phyloP scores from a whole-genome alignment of 1,140 invertebrate genomes.

The Aphidius ervi region DNA sequence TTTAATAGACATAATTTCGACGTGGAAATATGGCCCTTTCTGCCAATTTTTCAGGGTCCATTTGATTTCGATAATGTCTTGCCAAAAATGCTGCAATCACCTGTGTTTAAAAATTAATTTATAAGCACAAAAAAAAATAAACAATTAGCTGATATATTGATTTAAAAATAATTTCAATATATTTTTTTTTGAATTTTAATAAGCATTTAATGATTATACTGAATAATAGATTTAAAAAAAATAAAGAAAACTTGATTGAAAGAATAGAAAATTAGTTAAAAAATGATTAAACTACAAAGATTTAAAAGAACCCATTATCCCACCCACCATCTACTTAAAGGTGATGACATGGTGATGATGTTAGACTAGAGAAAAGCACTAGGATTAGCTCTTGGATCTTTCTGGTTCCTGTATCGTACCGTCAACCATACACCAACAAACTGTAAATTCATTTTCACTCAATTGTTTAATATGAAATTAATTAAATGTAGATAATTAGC shows the following conservation, averaged over 20 bases:
- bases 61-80: constrained; percentile 69
- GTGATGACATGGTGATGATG: constrained; percentile 48
- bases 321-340: constrained; percentile 52
- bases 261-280: too few relatives aligned
- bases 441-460: constrained; percentile 58
- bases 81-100: constrained; percentile 72
- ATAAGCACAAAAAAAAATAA: background rate
- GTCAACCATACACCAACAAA: constrained; percentile 97
- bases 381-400: constrained; percentile 92
- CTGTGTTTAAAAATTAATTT: constrained; percentile 46
- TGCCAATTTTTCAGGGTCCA: constrained; percentile 64
- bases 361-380: constrained; percentile 89
- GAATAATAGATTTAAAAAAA: too few relatives aligned
- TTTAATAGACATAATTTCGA: constrained; percentile 57
- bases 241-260: too few relatives aligned
- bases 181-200: background rate
- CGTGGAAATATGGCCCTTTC: constrained; percentile 66
- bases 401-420: constrained; percentile 93
- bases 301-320: constrained; percentile 7
- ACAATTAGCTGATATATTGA: background rate
- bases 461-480: background rate
- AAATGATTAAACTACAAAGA: constrained; percentile 18
- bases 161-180: background rate
- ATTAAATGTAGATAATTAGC: background rate
- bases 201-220: too few relatives aligned